Evolutionary conservation across 2,888 invertebrate species (phyloP), one percentile per base, ranked within the genome.

Genomic region (Leucozona laternaria): DNA sequence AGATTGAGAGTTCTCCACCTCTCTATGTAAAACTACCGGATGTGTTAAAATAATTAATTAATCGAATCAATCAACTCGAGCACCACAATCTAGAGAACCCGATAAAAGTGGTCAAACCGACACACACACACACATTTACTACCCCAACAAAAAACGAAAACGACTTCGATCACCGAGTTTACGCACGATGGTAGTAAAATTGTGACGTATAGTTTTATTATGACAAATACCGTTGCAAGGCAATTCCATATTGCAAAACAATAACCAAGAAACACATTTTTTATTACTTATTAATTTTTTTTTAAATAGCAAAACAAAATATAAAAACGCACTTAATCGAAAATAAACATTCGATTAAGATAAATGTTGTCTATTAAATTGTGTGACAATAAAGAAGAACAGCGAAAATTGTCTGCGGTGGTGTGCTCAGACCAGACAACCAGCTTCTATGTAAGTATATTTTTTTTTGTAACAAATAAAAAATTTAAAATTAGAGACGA

Each of bases 401-500:
- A 77, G 72, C 77, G 64, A 22, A 62, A 81, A 75, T 73, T 71
- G 73, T 82, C 78, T 81, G 45, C 48, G 58, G 20, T 37, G 20
- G 34, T 15, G 58, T 34, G 22, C 7, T 45, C 75, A 70, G 70
- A 34, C 25, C 34, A 66, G 66, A 50, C 78, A 71, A 78, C 70
- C 45, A 81, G 85, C 64, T 86, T 81, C 48, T 60, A 1, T 37
- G 22, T 22, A 13, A 4, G 20, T 55, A 28, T 37, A 15, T 64
- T 31, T 62, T 43, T 34, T 60, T 31, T 64, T 43, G 15, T 40
- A 80, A 81, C 77, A 86, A 82, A 68, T 37, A 79, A 86, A 86
- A 82, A 78, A 70, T 71, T 82, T 75, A 62, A 86, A 86, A 78
- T 57, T 86, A 81, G 60, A 81, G 78, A 71, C 81, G 81, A 81